These are phyloP conservation scores for Setophaga coronata DNA, from an alignment of 2,113 vertebrate species.

Conservation along the genomic window DNA sequence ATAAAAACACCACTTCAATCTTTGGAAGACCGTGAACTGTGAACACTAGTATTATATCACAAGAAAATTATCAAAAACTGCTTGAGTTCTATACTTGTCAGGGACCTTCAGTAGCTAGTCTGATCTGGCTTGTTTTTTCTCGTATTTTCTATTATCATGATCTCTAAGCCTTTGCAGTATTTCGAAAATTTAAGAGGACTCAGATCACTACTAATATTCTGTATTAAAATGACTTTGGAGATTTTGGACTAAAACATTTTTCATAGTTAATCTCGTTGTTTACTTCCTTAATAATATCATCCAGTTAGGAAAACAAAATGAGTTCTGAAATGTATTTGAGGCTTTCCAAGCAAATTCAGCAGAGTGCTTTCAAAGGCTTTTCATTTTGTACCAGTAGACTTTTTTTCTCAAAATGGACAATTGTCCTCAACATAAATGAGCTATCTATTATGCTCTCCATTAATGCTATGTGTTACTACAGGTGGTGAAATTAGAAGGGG, in stretches of 20 bases:
- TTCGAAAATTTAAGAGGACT: not conserved
- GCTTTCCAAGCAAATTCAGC: not conserved
- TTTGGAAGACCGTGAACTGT: not conserved
- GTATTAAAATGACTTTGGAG: not conserved
- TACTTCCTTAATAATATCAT: not conserved
- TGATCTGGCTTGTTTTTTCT: not conserved
- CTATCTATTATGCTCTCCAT: not conserved
- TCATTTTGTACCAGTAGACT: not conserved
- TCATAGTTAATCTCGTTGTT: not conserved
- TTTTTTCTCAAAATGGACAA: not conserved
- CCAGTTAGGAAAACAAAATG: not conserved
- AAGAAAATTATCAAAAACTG: not conserved
- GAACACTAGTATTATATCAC: not conserved
- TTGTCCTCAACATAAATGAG: not conserved
- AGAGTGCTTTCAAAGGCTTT: not conserved
- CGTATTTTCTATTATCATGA: not conserved
- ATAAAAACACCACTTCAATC: not conserved
- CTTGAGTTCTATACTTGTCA: not conserved
- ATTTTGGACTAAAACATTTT: not conserved
- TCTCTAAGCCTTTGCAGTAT: not conserved
- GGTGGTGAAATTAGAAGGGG: accelerated
- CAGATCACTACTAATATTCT: not conserved
- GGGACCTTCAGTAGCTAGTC: not conserved
- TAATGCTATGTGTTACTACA: not conserved
- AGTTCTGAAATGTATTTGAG: not conserved